Percentiles rank a stretch among this genome's conserved stretches.
These are phyloP conservation scores for Xyliphius kryptos DNA, from an alignment of 2,113 vertebrate species.

Conservation along the genomic window DNA sequence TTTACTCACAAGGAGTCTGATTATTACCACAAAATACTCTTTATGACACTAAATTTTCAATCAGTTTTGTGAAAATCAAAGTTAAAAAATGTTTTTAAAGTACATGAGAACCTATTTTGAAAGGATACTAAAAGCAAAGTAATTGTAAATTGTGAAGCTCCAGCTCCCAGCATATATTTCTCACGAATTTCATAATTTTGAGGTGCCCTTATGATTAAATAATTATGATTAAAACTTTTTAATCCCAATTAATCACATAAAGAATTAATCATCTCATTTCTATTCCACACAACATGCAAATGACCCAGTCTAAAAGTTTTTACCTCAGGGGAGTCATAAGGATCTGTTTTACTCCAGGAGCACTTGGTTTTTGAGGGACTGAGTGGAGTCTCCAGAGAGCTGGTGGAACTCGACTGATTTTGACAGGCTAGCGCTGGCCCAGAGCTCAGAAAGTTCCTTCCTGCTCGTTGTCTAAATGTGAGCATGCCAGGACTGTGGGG, in stretches of 20 bases:
- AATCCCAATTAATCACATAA: background rate
- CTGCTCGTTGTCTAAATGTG: slow-evolving; percentile 13
- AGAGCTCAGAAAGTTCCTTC: background rate
- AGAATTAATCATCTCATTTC: background rate
- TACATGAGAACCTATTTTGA: too few relatives aligned
- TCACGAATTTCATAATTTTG: too few relatives aligned
- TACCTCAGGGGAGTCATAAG: slow-evolving; percentile 79
- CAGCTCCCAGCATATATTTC: too few relatives aligned
- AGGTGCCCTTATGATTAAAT: too few relatives aligned
- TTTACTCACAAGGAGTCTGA: too few relatives aligned
- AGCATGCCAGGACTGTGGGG: slow-evolving; percentile 19
- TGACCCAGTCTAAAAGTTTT: background rate
- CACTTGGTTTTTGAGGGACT: slow-evolving; percentile 70
- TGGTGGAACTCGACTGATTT: slow-evolving; percentile 39
- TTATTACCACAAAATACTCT: too few relatives aligned
- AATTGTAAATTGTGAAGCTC: too few relatives aligned
- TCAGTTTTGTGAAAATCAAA: too few relatives aligned
- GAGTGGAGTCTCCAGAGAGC: slow-evolving; percentile 53
- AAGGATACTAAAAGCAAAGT: too few relatives aligned
- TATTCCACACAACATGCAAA: background rate
- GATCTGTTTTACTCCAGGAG: slow-evolving; percentile 77
- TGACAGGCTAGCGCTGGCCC: slow-evolving; percentile 30
- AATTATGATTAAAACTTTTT: too few relatives aligned
- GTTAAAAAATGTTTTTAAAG: too few relatives aligned
- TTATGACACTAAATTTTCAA: too few relatives aligned